phyloP scores from a whole-genome alignment of 2,797 vertebrate genomes.

The Coilia nasus region DNA sequence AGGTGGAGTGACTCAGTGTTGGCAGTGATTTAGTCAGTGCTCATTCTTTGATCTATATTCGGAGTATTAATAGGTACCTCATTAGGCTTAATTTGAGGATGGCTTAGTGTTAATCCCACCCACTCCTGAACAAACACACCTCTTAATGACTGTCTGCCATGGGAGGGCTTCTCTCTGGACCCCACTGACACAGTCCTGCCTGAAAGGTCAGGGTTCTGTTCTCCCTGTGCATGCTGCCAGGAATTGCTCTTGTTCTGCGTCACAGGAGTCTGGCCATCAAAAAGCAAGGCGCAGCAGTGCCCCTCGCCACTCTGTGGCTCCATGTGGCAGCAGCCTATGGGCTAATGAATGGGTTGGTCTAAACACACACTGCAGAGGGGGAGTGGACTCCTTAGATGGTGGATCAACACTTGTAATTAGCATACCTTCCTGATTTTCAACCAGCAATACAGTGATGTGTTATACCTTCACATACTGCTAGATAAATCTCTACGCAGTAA shows the following conservation, averaged over 20 bases:
- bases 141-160: background rate
- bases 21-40: background rate
- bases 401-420: background rate
- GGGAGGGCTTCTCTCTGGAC: background rate
- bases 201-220: background rate
- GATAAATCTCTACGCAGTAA: background rate
- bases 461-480: background rate
- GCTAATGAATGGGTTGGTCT: background rate
- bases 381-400: background rate
- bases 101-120: background rate
- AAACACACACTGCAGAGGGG: background rate
- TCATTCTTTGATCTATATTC: background rate
- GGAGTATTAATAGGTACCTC: background rate
- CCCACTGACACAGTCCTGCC: background rate
- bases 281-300: background rate
- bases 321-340: background rate
- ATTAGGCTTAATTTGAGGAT: constrained; percentile 14
- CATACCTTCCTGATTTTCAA: background rate
- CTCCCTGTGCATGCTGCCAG: background rate
- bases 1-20: background rate
- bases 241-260: background rate
- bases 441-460: background rate
- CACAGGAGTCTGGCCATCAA: background rate
- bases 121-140: background rate
- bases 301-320: background rate